A percentile compares a stretch with the other conserved stretches of the same genome.
These are phyloP conservation scores for Nipponacmea schrenckii DNA, from an alignment of 2,888 invertebrate genomes.

Conservation along the genomic window DNA sequence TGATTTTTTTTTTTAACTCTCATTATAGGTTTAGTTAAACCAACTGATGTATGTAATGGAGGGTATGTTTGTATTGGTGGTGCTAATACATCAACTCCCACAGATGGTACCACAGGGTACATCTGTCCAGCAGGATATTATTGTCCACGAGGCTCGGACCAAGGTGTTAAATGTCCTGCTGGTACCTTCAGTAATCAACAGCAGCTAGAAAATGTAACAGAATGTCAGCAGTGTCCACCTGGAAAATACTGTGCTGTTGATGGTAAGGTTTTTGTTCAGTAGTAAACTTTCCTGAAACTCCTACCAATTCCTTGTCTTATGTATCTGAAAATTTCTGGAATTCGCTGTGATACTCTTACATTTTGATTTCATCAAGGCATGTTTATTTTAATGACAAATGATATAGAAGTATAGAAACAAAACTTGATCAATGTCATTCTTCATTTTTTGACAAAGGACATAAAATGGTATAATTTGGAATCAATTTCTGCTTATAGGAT, in stretches of 20 bases:
- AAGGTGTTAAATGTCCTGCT: slow-evolving; percentile 58
- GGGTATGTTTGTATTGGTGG: slow-evolving; percentile 61
- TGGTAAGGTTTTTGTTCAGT: slow-evolving; percentile 38
- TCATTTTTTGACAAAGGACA: background rate
- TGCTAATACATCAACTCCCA: slow-evolving; percentile 51
- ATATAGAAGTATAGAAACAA: background rate
- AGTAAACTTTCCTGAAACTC: no score
- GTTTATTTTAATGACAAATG: background rate
- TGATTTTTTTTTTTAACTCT: background rate
- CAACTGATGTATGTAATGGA: slow-evolving; percentile 55
- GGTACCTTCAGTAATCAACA: slow-evolving; percentile 58
- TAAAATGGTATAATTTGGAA: no score
- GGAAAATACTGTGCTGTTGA: slow-evolving; percentile 58
- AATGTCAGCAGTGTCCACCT: slow-evolving; percentile 57
- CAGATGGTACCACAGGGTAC: slow-evolving; percentile 58
- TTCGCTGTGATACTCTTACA: no score
- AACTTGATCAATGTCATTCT: background rate
- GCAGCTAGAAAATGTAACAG: slow-evolving; percentile 56
- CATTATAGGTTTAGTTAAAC: slow-evolving; percentile 38
- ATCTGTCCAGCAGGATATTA: slow-evolving; percentile 58
- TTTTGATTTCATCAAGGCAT: background rate
- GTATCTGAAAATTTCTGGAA: no score
- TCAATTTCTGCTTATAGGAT: slow-evolving; percentile 35
- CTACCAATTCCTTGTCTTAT: no score
- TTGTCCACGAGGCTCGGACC: slow-evolving; percentile 57